Evolutionary conservation across 2,888 invertebrate genomes (phyloP), one percentile per base, ranked within the genome.

Genomic region (Eremobia ochroleuca): DNA sequence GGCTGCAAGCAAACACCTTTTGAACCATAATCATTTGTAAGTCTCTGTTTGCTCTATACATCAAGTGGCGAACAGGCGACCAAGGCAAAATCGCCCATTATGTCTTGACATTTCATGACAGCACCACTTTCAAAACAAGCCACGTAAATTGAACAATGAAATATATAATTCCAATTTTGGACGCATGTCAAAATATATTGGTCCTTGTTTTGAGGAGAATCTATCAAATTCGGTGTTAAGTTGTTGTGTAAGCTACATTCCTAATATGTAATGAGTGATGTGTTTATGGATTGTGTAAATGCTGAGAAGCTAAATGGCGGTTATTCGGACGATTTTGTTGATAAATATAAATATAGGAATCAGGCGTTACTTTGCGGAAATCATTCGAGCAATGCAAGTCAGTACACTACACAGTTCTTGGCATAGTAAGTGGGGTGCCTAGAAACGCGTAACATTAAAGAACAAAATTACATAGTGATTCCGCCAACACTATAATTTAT

Each of bases 261-360:
- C 18, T 70, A 76, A 83, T 76, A 81, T 5, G 72, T 73, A 84
- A 43, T 80, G 61, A 84, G 65, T 31, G 43, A 66, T 28, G 61
- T 72, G 81, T n/a, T 70, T 25, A 83, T 73, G n/a, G 15, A 52
- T 62, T 73, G 58, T 59, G 69, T 59, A 67, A 83, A 83, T 37
- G 34, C 67, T 76, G 49, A 31, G 37, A 34, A 25, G 34, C 25
- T 77, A 73, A 77, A 69, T 58, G 21, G 25, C 13, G 4, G 8
- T 43, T 67, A 64, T 0, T n/a, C 15, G 18, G 40, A 46, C 2
- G 28, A 46, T 31, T 49, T n/a, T 34, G 0, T n/a, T 52, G 49
- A 18, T 31, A n/a, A n/a, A n/a, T n/a, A n/a, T 15, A 25, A 49
- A 13, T 52, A 52, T 34, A 31, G 15, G 21, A 75, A 34, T n/a